These are phyloP conservation scores for Acanthococcus lagerstroemiae DNA, from an alignment of 2,888 invertebrate genomes.

Conservation along the genomic window DNA sequence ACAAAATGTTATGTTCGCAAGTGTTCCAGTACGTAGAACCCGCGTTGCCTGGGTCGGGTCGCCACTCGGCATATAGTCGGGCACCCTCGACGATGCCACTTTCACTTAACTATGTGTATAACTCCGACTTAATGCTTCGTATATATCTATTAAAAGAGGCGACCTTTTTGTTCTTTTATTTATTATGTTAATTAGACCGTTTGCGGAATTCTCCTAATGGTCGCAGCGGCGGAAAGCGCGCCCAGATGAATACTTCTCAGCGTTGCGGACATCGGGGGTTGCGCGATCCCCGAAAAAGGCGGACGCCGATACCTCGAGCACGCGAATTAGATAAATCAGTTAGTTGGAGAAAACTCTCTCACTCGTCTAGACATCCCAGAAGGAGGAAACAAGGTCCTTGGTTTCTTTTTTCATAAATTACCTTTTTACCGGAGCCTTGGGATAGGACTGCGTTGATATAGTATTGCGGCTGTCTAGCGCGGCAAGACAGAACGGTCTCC, in stretches of 20 bases:
- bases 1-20: constrained; percentile 30
- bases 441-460: constrained; percentile 12
- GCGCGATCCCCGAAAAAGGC: background rate
- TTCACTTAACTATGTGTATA: constrained; percentile 26
- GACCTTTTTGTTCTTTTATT: constrained; percentile 28
- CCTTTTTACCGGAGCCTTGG: constrained; percentile 26
- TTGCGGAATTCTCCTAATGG: constrained; percentile 1
- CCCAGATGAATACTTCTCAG: too few relatives aligned
- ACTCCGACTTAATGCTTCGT: constrained; percentile 23
- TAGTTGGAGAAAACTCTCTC: background rate
- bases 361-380: background rate
- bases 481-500: constrained; percentile 34
- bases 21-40: constrained; percentile 20
- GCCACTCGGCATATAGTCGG: background rate
- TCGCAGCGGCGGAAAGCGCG: background rate
- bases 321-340: background rate
- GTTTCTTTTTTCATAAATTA: constrained; percentile 20
- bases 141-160: constrained; percentile 25
- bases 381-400: background rate
- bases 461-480: constrained; percentile 31
- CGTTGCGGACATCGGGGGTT: background rate
- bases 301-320: background rate
- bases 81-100: constrained; percentile 18
- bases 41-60: background rate
- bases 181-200: constrained; percentile 26